phyloP scores from a whole-genome alignment of 2,888 invertebrate species.

The Tricholauxania praeusta region DNA sequence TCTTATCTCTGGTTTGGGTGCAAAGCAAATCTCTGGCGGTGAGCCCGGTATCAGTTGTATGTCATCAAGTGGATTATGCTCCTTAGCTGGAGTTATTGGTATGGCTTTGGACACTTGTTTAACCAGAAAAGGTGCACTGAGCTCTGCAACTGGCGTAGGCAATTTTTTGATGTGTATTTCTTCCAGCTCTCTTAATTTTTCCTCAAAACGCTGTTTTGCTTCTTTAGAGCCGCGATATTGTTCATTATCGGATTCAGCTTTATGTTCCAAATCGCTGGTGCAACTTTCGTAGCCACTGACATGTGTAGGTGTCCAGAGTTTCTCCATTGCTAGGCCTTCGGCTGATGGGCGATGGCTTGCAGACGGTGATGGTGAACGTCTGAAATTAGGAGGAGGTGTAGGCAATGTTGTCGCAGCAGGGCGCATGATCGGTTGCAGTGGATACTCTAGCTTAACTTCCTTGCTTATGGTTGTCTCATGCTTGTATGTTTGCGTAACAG shows the following conservation, averaged over 20 bases:
- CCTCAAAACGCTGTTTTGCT: slow-evolving; percentile 57
- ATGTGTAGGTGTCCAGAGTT: slow-evolving; percentile 72
- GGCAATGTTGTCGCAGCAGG: slow-evolving; percentile 61
- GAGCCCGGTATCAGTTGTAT: slow-evolving; percentile 75
- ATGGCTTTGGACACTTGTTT: slow-evolving; percentile 63
- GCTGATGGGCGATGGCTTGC: slow-evolving; percentile 70
- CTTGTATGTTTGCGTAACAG: slow-evolving; percentile 47
- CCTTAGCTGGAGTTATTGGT: slow-evolving; percentile 51
- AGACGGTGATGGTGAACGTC: slow-evolving; percentile 67
- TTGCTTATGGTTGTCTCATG: slow-evolving; percentile 58
- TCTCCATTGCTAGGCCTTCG: slow-evolving; percentile 77
- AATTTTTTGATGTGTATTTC: slow-evolving; percentile 47
- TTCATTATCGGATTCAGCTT: slow-evolving; percentile 43
- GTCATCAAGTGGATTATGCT: slow-evolving; percentile 68
- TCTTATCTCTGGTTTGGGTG: slow-evolving; percentile 68
- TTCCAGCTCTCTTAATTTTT: slow-evolving; percentile 50
- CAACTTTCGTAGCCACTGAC: slow-evolving; percentile 56
- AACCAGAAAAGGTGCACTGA: slow-evolving; percentile 70
- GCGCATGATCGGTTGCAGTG: slow-evolving; percentile 65
- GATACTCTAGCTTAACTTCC: slow-evolving; percentile 62
- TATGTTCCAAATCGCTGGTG: slow-evolving; percentile 54
- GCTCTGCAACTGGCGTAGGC: slow-evolving; percentile 58
- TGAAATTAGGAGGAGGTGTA: slow-evolving; percentile 58
- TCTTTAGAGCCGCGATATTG: slow-evolving; percentile 49
- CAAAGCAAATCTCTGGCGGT: slow-evolving; percentile 77